These are phyloP conservation scores for Tolmerus cingulatus DNA, from an alignment of 2,888 invertebrate genomes.

Conservation along the genomic window DNA sequence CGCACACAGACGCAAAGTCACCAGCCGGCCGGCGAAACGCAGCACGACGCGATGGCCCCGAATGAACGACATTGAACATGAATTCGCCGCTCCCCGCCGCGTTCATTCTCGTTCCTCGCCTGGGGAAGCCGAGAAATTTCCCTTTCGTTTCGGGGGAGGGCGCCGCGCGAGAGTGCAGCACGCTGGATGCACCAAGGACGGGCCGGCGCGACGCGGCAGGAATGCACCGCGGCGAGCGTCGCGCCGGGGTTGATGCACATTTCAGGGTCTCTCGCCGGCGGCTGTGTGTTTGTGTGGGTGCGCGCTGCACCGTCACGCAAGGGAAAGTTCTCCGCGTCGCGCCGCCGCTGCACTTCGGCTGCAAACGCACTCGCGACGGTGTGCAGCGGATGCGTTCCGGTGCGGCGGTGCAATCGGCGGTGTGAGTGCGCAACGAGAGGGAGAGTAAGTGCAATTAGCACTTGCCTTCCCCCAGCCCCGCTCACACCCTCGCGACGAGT, in stretches of 20 bases:
- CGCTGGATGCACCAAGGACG: not conserved
- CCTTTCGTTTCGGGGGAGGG: constrained; percentile 30
- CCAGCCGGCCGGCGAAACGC: not conserved
- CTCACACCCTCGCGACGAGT: not conserved
- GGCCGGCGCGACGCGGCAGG: not conserved
- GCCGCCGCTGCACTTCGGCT: not conserved
- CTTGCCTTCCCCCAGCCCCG: not conserved
- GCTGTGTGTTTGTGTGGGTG: not conserved
- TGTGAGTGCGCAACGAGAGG: not conserved
- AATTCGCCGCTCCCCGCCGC: not conserved
- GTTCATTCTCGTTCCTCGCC: not conserved
- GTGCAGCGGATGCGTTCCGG: not conserved
- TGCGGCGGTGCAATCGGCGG: too few species aligned
- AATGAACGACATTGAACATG: constrained; percentile 43
- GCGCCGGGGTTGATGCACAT: not conserved
- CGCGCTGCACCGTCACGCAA: not conserved
- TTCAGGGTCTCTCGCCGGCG: not conserved
- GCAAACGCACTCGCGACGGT: not conserved
- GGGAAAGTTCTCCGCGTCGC: not conserved
- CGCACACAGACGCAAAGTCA: not conserved
- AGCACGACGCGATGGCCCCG: not conserved
- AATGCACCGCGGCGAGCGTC: not conserved
- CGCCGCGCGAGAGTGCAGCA: not conserved
- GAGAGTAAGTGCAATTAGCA: constrained; percentile 16
- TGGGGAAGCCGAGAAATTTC: constrained; percentile 22